These are phyloP conservation scores for Sialis lutaria DNA, from an alignment of 2,888 invertebrate species.

Conservation along the genomic window DNA sequence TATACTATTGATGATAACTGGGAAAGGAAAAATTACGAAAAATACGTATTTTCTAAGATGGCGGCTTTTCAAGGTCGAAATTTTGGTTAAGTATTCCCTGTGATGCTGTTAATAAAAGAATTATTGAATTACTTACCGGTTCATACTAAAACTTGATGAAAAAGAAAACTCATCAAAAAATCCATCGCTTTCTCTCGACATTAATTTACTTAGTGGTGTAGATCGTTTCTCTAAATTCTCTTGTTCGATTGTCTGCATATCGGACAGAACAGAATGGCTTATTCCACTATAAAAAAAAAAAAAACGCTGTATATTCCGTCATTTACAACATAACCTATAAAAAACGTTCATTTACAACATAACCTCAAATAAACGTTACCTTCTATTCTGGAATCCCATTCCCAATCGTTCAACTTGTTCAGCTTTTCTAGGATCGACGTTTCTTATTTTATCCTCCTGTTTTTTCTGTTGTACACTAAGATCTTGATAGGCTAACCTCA, in stretches of 20 bases:
- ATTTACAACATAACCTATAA: not conserved
- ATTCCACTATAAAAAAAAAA: conserved; percentile 34
- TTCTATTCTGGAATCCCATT: conserved; percentile 57
- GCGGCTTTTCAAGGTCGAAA: too few relatives aligned
- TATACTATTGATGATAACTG: too few relatives aligned
- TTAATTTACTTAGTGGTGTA: conserved; percentile 21
- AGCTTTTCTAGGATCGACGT: conserved; percentile 65
- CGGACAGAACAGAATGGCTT: conserved; percentile 74
- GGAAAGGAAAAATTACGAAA: too few relatives aligned
- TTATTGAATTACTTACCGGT: conserved; percentile 25
- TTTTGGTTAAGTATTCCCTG: too few relatives aligned
- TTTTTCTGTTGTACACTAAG: conserved; percentile 47
- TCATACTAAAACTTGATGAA: conserved; percentile 40
- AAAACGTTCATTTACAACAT: conserved; percentile 11
- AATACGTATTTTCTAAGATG: too few relatives aligned
- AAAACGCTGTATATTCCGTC: not conserved
- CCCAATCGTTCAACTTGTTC: conserved; percentile 84
- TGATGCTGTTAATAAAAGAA: too few relatives aligned
- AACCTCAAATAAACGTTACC: conserved; percentile 20
- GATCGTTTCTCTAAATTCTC: conserved; percentile 36
- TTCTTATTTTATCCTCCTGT: conserved; percentile 53
- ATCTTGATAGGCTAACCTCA: conserved; percentile 64
- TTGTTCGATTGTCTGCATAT: conserved; percentile 86
- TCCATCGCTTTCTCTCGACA: conserved; percentile 25
- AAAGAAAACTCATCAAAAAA: conserved; percentile 31